Base-by-base conservation (phyloP, 2,113 vertebrate genomes). In the Apistogramma diplotaenia region DNA sequence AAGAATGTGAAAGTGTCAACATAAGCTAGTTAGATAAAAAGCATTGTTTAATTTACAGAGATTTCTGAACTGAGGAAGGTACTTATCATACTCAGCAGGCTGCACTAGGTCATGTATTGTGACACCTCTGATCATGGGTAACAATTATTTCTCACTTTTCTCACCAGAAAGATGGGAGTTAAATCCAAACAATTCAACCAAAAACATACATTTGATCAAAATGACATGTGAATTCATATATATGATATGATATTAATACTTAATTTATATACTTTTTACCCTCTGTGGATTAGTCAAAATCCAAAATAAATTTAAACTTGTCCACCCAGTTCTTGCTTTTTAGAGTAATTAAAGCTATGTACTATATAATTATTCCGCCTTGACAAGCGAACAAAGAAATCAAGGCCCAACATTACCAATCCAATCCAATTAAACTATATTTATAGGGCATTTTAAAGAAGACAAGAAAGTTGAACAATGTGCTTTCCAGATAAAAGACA, bases 341-440 rank as follows among this genome's bases (percentile, higher is more conserved):
- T 29, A 29, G 31, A 59, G 57, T 31, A 8, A 10, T 59, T 59
- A 59, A 59, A 59, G 8, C 31, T 10, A 58, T 3, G 27, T 40
- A 10, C 37, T 40, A 10, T 29, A 0, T 27, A 5, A 58, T 31
- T 27, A 58, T 18, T 58, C 16, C 56, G 0, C 8, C 8, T 18
- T 18, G 29, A 29, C 29, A 58, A 59, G 18, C 27, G 18, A 58
- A 58, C 1, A 59, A 59, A 59, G 27, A 19, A 0, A 59, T 1
- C 0, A 19, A 49, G 16, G 43, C 15, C 43, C 43, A 49, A 49
- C 16, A 6, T 49, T 49, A 18, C 43, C 43, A 49, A 31, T 31
- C 1, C 31, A 31, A n/a, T n/a, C n/a, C n/a, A n/a, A n/a, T n/a
- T n/a, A n/a, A n/a, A n/a, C n/a, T n/a, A n/a, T n/a, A n/a, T n/a